These are phyloP conservation scores for Trachelus troglodyta DNA, from an alignment of 2,888 invertebrate species.

Conservation along the genomic window DNA sequence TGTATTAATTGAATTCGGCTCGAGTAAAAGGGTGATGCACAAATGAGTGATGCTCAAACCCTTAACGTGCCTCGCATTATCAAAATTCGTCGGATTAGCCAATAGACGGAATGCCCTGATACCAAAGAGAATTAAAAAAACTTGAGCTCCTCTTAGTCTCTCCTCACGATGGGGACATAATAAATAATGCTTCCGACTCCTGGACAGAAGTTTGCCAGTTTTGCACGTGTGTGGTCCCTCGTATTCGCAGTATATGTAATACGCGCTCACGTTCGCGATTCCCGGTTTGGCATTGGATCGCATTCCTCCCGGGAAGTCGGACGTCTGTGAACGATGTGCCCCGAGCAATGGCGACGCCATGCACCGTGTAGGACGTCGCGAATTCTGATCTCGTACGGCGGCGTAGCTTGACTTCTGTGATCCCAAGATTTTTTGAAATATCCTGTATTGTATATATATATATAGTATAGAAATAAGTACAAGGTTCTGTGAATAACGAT, in stretches of 20 bases:
- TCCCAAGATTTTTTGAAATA: too few species aligned
- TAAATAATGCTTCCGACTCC: constrained; percentile 11
- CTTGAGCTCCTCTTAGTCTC: too few species aligned
- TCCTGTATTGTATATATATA: too few species aligned
- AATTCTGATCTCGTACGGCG: constrained; percentile 4
- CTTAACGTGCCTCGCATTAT: constrained; percentile 21
- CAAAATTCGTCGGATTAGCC: constrained; percentile 23
- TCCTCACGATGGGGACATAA: not conserved
- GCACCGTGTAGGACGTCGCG: not conserved
- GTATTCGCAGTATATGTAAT: constrained; percentile 6
- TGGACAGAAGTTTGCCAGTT: constrained; percentile 10
- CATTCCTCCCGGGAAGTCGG: constrained; percentile 39
- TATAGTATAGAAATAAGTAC: too few species aligned
- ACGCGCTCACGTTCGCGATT: constrained; percentile 34
- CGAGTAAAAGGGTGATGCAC: not conserved
- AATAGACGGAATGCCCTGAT: not conserved
- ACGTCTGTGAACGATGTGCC: constrained; percentile 25
- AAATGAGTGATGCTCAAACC: constrained; percentile 14
- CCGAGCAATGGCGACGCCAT: constrained; percentile 4
- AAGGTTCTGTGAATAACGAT: too few species aligned
- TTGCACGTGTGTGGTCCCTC: constrained; percentile 27
- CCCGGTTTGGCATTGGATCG: constrained; percentile 39
- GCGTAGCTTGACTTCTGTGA: not conserved
- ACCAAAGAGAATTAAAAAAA: not conserved
- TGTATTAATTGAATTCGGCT: constrained; percentile 18